phyloP scores from a whole-genome alignment of 2,113 vertebrate species.

The Pungitius pungitius region DNA sequence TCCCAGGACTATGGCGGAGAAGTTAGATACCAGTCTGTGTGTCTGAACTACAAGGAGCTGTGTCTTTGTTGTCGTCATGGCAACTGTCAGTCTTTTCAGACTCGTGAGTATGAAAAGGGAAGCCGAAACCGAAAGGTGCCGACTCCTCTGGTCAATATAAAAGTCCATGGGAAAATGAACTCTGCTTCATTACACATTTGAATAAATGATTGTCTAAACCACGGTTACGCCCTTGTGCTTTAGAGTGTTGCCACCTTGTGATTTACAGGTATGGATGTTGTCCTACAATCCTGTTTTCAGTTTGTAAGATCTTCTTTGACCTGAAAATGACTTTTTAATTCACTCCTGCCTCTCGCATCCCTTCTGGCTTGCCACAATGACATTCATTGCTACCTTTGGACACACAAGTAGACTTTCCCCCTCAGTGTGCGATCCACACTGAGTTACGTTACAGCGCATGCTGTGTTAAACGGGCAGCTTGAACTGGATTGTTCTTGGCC shows the following conservation, averaged over 20 bases:
- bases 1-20: not conserved
- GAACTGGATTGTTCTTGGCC: slow-evolving; percentile 9
- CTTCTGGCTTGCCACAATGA: not conserved
- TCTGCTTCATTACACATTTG: not conserved
- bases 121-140: not conserved
- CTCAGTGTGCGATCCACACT: not conserved
- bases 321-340: not conserved
- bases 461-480: slow-evolving; percentile 4
- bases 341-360: not conserved
- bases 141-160: not conserved
- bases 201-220: too few relatives aligned
- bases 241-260: not conserved
- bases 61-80: not conserved
- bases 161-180: too few relatives aligned
- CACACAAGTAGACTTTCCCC: slow-evolving; percentile 8
- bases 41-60: slow-evolving; percentile 1
- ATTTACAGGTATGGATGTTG: not conserved
- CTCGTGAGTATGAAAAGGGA: not conserved
- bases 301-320: not conserved
- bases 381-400: slow-evolving; percentile 9
- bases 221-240: too few relatives aligned
- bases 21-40: not conserved
- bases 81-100: not conserved
- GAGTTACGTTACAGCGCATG: slow-evolving; percentile 21
- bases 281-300: not conserved